Percentiles rank a stretch among this genome's conserved stretches.
Evolutionary conservation across 2,888 invertebrate genomes (phyloP).

Genomic region (Pinctada fucata): DNA sequence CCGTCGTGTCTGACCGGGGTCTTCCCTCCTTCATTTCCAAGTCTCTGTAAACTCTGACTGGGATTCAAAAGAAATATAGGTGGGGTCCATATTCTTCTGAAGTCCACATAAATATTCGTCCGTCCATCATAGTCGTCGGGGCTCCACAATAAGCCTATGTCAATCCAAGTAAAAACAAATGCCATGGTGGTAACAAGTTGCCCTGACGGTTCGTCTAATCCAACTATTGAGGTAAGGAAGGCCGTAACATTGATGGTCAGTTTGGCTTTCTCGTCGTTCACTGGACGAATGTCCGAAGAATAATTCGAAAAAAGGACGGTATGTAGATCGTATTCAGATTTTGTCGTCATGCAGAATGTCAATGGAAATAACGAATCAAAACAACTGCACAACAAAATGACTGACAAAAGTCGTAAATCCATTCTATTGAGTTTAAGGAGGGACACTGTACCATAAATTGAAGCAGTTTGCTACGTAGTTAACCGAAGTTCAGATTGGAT

Average conservation of each 20-base stretch:
- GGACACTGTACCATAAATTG: no score
- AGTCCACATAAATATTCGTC: neutral
- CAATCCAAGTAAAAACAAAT: neutral
- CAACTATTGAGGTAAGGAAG: neutral
- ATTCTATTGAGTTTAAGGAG: no score
- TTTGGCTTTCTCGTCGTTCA: neutral
- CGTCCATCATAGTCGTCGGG: neutral
- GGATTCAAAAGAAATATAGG: neutral
- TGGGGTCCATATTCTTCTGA: neutral
- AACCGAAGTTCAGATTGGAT: no score
- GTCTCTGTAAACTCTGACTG: neutral
- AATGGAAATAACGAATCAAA: no score
- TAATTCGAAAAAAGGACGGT: neutral
- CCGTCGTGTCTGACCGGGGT: neutral
- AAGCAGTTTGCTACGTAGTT: no score
- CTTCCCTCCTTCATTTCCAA: neutral
- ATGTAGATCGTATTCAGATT: neutral
- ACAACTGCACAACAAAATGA: no score
- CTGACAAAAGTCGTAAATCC: no score
- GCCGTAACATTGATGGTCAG: neutral
- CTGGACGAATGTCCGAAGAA: neutral
- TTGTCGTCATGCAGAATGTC: neutral
- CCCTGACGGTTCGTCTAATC: neutral
- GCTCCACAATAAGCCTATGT: neutral
- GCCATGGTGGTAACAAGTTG: neutral